Evolutionary conservation across 1,140 invertebrate genomes (phyloP), one percentile per base, ranked within the genome.

Genomic region (Solen grandis): DNA sequence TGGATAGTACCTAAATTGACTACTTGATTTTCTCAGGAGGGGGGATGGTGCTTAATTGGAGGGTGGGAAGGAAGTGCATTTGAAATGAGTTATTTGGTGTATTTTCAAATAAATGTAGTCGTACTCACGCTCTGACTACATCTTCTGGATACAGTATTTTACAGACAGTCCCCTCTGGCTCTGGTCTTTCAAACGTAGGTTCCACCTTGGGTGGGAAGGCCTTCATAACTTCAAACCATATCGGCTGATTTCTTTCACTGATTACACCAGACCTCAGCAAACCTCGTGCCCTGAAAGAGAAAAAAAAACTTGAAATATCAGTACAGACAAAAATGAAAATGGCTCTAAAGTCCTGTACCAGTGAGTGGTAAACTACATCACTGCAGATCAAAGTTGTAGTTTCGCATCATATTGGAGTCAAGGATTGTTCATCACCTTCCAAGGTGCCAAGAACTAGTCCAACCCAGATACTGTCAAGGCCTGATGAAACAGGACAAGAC

Each of bases 211-310:
- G 97, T 8, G 97, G 97, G 93, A 97, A 97, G 14, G 95, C 94
- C 92, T 95, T 94, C 88, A 97, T 97, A 22, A 98, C 91, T 91
- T 97, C 95, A 90, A 95, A 97, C 97, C 97, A 98, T n/a, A 98
- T 57, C 2, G 97, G 97, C 81, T 95, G 93, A 84, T 98, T 96
- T 86, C 96, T 94, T 31, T 94, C 91, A 88, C 94, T 95, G 87
- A 98, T 93, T 5, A 95, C 96, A 57, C 95, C 95, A 27, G 95
- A 94, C 81, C 94, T 93, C 1, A 98, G 85, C 31, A 99, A 92
- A 57, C 96, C 96, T 84, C 94, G 94, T 3, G 95, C 92, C 91
- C 97, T 97, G 88, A 66, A 85, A 74, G 27, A 76, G 5, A 62
- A 50, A 52, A n/a, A n/a, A n/a, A n/a, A n/a, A n/a, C n/a, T 1